A percentile compares a stretch with the other conserved stretches of the same genome.
Evolutionary conservation across 2,113 vertebrate genomes (phyloP).

Genomic region (Sceloporus undulatus): DNA sequence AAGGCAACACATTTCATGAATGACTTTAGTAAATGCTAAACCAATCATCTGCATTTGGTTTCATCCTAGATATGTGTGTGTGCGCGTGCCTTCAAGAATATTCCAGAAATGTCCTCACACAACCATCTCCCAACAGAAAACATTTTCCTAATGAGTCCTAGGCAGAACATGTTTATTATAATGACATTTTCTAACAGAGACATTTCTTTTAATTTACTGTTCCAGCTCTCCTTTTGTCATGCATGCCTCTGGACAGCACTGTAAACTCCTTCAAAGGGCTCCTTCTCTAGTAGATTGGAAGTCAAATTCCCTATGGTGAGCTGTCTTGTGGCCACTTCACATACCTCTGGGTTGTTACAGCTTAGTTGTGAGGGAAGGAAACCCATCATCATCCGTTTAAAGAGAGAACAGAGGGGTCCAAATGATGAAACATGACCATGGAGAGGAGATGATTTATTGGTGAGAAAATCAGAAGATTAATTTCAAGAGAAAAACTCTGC

Average conservation of each 20-base stretch:
- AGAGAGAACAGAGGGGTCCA: background rate
- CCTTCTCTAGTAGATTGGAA: background rate
- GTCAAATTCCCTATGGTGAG: background rate
- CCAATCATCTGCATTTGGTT: background rate
- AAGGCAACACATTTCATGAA: background rate
- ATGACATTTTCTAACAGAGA: background rate
- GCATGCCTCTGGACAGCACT: background rate
- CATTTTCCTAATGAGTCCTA: background rate
- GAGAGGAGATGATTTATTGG: background rate
- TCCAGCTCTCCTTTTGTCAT: background rate
- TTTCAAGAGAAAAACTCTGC: background rate
- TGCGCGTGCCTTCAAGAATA: too few relatives aligned
- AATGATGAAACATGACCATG: background rate
- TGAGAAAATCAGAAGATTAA: background rate
- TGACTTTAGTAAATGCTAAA: background rate
- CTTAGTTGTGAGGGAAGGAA: background rate
- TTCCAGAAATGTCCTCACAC: background rate
- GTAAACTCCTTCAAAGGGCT: background rate
- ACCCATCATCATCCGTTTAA: background rate
- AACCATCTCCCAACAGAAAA: background rate
- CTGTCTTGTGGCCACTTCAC: background rate
- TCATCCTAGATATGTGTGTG: background rate
- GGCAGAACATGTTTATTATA: background rate
- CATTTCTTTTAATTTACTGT: background rate
- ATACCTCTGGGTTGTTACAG: background rate